A percentile compares a stretch with the other conserved stretches of the same genome.
phyloP scores from a whole-genome alignment of 2,888 invertebrate genomes.

The Parapristionchus giblindavisi region DNA sequence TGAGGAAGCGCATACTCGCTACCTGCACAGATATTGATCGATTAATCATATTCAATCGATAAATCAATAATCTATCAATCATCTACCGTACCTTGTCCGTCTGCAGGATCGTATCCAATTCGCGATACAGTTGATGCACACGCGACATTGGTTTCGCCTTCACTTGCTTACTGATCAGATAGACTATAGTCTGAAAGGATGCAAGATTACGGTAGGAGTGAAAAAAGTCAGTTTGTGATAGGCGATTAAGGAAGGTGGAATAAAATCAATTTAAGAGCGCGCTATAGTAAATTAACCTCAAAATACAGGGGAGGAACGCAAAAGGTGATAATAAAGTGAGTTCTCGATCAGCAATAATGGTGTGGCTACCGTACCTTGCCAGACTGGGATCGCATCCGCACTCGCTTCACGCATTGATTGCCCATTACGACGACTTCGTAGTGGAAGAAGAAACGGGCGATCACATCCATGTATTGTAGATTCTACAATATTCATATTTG shows the following conservation, averaged over 20 bases:
- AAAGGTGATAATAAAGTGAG: too few relatives aligned
- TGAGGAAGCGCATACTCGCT: constrained; percentile 14
- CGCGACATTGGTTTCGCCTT: not conserved
- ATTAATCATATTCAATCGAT: not conserved
- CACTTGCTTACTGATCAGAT: not conserved
- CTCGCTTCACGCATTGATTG: constrained; percentile 86
- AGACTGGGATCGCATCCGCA: constrained; percentile 94
- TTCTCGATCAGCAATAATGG: too few relatives aligned
- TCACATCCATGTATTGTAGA: constrained; percentile 92
- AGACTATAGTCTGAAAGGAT: not conserved
- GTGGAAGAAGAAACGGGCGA: constrained; percentile 93
- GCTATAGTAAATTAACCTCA: too few relatives aligned
- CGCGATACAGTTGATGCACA: not conserved
- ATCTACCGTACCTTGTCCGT: constrained; percentile 8
- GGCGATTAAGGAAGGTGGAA: too few relatives aligned
- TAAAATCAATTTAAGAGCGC: too few relatives aligned
- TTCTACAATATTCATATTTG: constrained; percentile 74
- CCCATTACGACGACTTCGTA: constrained; percentile 96
- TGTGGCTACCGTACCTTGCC: constrained; percentile 82
- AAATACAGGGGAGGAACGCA: too few relatives aligned
- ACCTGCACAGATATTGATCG: not conserved
- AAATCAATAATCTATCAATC: not conserved
- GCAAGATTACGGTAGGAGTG: not conserved
- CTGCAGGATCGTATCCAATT: constrained; percentile 1
- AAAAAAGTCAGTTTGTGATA: not conserved